These are phyloP conservation scores for Regulus satrapa DNA, from an alignment of 2,113 vertebrate genomes.

Conservation along the genomic window DNA sequence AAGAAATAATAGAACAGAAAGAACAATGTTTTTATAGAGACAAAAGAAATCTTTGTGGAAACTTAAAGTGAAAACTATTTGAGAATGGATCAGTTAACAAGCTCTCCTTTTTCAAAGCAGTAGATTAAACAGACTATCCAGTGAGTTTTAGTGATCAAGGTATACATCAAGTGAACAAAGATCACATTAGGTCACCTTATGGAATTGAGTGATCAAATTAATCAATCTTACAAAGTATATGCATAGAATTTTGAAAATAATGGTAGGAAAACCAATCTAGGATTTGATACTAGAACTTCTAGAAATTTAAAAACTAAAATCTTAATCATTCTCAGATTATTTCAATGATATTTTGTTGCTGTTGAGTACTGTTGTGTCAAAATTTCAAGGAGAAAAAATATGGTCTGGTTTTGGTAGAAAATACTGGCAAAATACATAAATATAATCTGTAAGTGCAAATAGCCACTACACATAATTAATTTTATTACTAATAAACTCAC, in stretches of 20 bases:
- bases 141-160: not conserved
- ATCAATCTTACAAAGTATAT: not conserved
- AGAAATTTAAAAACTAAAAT: not conserved
- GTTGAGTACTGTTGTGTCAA: not conserved
- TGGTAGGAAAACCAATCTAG: not conserved
- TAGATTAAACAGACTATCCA: not conserved
- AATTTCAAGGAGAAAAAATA: not conserved
- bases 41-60: not conserved
- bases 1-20: not conserved
- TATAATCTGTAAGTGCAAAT: not conserved
- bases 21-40: not conserved
- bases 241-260: not conserved
- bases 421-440: not conserved
- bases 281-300: not conserved
- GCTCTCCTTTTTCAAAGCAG: not conserved
- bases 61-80: not conserved
- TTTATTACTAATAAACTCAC: not conserved
- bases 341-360: not conserved
- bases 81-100: not conserved
- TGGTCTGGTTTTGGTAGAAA: not conserved
- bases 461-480: not conserved
- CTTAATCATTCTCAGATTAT: not conserved
- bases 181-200: not conserved
- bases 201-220: not conserved
- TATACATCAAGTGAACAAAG: not conserved